Base-by-base conservation (phyloP, 23 tunicate genomes). In the Ciona savignyi region DNA sequence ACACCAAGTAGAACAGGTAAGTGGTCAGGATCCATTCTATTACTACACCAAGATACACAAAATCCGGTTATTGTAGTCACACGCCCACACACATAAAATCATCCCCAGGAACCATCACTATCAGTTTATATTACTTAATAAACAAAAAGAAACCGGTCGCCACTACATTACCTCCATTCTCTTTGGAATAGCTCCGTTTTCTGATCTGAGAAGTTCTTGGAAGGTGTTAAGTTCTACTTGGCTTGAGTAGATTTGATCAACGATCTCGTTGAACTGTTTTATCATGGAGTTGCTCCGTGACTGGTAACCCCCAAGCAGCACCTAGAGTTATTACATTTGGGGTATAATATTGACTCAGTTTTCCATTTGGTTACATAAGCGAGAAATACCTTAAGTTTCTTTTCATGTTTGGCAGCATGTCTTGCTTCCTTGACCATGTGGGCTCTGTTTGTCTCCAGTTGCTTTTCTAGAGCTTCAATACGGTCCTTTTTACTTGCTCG, bases 361-460 rank as follows among this genome's bases (percentile, higher is more conserved):
- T n/a, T n/a, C n/a, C n/a, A n/a, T n/a, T n/a, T n/a, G n/a, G n/a
- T n/a, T n/a, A n/a, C n/a, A n/a, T n/a, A n/a, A n/a, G 25, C 23
- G n/a, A n/a, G 77, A 27, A 27, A 31, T 63, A 81, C 87, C 81
- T 88, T 95, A 27, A 95, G 74, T 70, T 88, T 95, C 65, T 95
- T 95, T 62, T 95, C 99, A 29, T 85, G 51, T 48, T 95, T 95
- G 1, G 92, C 84, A 1, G 99, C 99, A 4, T 72, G 35, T 29
- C 85, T 73, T 0, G 99, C 99, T 83, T 89, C 99, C 77, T 71
- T 80, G 15, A 83, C 89, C 99, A 95, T 95, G 69, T 89, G 93
- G 27, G 51, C 33, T 35, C 96, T 49, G 34, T 95, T 89, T 1
- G 69, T 75, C 76, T 95, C 93, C 0, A 95, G 74, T 30, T 81